Evolutionary conservation across 2,797 vertebrate species (phyloP).

Genomic region (Hyperoplus lanceolatus): DNA sequence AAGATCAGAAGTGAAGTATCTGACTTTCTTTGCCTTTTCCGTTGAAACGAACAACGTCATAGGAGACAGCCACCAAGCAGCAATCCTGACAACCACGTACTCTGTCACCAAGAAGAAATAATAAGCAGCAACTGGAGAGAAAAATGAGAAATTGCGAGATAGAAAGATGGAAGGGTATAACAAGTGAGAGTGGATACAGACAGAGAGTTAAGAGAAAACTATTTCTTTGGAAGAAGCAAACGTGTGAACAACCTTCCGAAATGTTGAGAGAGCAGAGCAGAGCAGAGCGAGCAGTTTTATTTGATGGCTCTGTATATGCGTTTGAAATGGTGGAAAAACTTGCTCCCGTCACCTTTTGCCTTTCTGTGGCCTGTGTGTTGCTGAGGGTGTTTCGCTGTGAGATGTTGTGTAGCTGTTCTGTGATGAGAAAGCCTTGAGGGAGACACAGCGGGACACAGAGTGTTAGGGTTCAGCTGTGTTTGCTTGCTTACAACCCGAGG

Average conservation of each 20-base stretch:
- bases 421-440: slow-evolving; percentile 85
- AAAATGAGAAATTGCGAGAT: slow-evolving; percentile 54
- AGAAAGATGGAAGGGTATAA: slow-evolving; percentile 52
- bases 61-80: slow-evolving; percentile 75
- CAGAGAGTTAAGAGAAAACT: slow-evolving; percentile 66
- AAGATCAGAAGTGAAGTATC: slow-evolving; percentile 49
- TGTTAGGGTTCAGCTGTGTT: slow-evolving; percentile 86
- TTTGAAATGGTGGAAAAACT: slow-evolving; percentile 81
- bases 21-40: slow-evolving; percentile 40
- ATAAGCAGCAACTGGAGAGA: slow-evolving; percentile 61
- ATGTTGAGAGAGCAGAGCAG: slow-evolving; percentile 37
- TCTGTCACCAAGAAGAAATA: slow-evolving; percentile 75
- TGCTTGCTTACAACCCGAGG: slow-evolving; percentile 82
- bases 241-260: slow-evolving; percentile 68
- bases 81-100: slow-evolving; percentile 78
- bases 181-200: slow-evolving; percentile 55
- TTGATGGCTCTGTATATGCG: slow-evolving; percentile 78
- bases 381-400: slow-evolving; percentile 80
- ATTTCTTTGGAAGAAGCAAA: slow-evolving; percentile 77
- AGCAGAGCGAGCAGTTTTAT: slow-evolving; percentile 69
- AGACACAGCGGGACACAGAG: slow-evolving; percentile 82
- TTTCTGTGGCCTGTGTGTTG: slow-evolving; percentile 77
- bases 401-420: slow-evolving; percentile 82
- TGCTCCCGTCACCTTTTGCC: slow-evolving; percentile 82
- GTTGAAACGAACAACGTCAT: slow-evolving; percentile 54